Evolutionary conservation across 2,888 invertebrate species (phyloP).

Genomic region (Frankliniella intonsa): DNA sequence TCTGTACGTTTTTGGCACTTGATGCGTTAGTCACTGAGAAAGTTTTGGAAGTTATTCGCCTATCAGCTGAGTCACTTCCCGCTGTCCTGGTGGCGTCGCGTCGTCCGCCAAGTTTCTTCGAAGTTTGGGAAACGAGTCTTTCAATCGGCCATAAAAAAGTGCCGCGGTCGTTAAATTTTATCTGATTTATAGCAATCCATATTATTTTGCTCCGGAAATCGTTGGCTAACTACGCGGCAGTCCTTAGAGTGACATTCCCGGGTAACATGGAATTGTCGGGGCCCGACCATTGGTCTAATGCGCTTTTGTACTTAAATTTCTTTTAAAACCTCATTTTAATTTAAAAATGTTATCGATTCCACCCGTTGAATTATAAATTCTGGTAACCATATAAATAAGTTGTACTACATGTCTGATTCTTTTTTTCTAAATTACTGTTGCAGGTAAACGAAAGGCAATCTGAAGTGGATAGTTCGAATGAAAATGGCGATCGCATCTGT

Average conservation of each 20-base stretch:
- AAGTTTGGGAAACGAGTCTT: constrained; percentile 4
- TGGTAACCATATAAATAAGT: background rate
- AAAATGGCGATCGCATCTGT: too few relatives aligned
- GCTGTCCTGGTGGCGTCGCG: background rate
- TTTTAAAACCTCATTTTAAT: too few relatives aligned
- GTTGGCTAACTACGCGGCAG: background rate
- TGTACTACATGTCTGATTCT: background rate
- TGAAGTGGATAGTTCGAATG: too few relatives aligned
- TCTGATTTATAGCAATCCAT: constrained; percentile 6
- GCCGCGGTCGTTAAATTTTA: background rate
- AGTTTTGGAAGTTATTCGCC: background rate
- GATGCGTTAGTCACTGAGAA: too few relatives aligned
- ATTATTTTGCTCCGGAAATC: background rate
- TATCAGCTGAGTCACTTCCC: background rate
- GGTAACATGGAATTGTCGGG: background rate
- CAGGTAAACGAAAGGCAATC: too few relatives aligned
- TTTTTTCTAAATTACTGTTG: too few relatives aligned
- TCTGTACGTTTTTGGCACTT: too few relatives aligned
- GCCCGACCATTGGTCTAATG: too few relatives aligned
- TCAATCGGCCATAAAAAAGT: background rate
- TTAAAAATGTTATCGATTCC: too few relatives aligned
- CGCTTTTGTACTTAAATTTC: too few relatives aligned
- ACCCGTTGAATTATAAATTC: too few relatives aligned
- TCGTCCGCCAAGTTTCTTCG: background rate
- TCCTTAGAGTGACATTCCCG: background rate